phyloP scores from a whole-genome alignment of 1,140 invertebrate genomes.

The Chrysopa pallens region DNA sequence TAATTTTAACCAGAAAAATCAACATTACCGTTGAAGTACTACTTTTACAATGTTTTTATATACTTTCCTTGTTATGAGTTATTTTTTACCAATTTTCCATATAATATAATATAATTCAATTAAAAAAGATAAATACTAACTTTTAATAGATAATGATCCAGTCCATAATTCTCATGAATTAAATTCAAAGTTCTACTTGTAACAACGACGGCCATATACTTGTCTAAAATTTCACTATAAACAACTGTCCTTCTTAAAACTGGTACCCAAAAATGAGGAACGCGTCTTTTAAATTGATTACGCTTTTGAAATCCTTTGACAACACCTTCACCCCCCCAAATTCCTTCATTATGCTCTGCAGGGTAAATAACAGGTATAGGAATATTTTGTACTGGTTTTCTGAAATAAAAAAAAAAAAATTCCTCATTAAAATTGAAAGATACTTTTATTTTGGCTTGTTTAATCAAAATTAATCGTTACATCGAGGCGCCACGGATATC shows the following conservation, averaged over 20 bases:
- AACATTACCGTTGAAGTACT: no score
- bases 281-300: constrained; percentile 31
- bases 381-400: constrained; percentile 47
- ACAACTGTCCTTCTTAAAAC: constrained; percentile 57
- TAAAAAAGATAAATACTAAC: constrained; percentile 22
- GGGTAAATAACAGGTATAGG: constrained; percentile 64
- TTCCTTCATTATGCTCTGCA: constrained; percentile 60
- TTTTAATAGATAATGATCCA: constrained; percentile 89
- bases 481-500: no score
- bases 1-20: no score
- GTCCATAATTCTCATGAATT: constrained; percentile 80
- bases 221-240: constrained; percentile 85
- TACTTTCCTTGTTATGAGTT: no score
- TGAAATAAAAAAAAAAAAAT: constrained; percentile 1
- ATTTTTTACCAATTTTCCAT: no score
- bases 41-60: no score
- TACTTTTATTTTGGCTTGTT: no score
- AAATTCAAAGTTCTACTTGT: constrained; percentile 65
- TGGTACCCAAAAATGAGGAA: constrained; percentile 79
- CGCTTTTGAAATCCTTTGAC: constrained; percentile 74
- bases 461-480: no score
- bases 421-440: no score
- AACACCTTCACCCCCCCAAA: constrained; percentile 95
- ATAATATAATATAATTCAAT: no score
- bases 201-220: constrained; percentile 59